Conservation (phyloP, 2,113 vertebrate species). For the Dermatemys mawii region DNA sequence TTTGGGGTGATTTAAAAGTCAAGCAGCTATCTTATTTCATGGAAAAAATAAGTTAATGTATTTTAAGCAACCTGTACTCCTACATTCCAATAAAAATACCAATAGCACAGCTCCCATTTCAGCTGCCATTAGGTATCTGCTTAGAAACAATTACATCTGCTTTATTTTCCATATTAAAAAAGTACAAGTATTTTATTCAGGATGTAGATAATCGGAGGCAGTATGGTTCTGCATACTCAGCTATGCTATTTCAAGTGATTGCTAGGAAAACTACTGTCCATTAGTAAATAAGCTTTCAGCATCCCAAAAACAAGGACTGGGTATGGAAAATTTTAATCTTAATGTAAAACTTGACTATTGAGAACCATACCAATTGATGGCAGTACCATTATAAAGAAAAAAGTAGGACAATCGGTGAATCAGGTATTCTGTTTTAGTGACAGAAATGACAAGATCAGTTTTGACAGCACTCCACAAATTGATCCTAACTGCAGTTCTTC, state of each 20-base stretch:
- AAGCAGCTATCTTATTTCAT: constrained; percentile 54
- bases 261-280: constrained; percentile 11
- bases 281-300: constrained; percentile 39
- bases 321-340: constrained; percentile 55
- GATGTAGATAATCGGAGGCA: constrained; percentile 32
- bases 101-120: constrained; percentile 42
- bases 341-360: constrained; percentile 61
- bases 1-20: constrained; percentile 58
- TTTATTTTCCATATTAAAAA: constrained; percentile 17
- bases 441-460: constrained; percentile 68
- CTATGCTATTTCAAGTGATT: constrained; percentile 29
- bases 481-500: constrained; percentile 65
- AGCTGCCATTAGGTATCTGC: constrained; percentile 46
- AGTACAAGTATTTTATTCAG: neutral
- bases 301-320: constrained; percentile 24
- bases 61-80: constrained; percentile 60
- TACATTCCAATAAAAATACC: constrained; percentile 62
- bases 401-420: constrained; percentile 58
- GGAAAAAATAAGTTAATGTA: constrained; percentile 52
- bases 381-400: constrained; percentile 52
- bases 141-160: constrained; percentile 3
- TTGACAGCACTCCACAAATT: constrained; percentile 69
- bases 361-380: constrained; percentile 59
- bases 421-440: constrained; percentile 61
- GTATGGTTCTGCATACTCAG: neutral